These are phyloP conservation scores for Heterohyrax brucei DNA, from an alignment of 2,797 vertebrate genomes.

Conservation along the genomic window DNA sequence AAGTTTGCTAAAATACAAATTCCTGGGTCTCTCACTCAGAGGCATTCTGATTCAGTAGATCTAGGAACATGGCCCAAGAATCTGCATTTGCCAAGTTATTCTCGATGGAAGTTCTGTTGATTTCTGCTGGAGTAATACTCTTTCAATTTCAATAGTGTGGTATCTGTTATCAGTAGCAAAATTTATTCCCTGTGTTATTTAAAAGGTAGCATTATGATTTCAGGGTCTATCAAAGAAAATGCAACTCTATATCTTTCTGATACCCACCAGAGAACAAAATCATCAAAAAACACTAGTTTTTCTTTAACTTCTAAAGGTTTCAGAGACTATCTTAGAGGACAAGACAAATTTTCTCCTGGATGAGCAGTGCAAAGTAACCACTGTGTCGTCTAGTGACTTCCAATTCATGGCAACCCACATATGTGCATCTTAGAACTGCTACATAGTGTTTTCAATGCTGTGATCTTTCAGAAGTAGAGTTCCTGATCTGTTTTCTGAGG, in stretches of 20 bases:
- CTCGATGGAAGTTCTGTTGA: not conserved
- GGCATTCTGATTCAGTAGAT: not conserved
- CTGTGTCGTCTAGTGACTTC: not conserved
- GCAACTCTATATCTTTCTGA: not conserved
- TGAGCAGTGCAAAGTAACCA: not conserved
- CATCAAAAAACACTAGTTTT: not conserved
- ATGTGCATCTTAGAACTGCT: not conserved
- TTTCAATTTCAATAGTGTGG: not conserved
- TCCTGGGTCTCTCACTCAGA: not conserved
- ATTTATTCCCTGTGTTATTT: not conserved
- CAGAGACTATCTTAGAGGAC: not conserved
- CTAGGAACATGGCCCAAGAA: not conserved
- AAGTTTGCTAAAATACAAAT: not conserved
- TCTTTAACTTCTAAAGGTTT: not conserved
- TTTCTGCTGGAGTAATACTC: not conserved
- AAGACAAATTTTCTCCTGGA: not conserved
- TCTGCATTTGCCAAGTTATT: not conserved
- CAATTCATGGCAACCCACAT: not conserved
- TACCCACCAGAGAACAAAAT: not conserved
- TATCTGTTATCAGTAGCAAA: not conserved
- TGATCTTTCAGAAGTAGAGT: not conserved
- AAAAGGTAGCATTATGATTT: constrained; percentile 24
- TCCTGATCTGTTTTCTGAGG: not conserved
- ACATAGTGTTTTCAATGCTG: not conserved
- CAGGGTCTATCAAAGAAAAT: constrained; percentile 6